These are phyloP conservation scores for Pao palembangensis DNA, from an alignment of 2,113 vertebrate genomes.

Conservation along the genomic window DNA sequence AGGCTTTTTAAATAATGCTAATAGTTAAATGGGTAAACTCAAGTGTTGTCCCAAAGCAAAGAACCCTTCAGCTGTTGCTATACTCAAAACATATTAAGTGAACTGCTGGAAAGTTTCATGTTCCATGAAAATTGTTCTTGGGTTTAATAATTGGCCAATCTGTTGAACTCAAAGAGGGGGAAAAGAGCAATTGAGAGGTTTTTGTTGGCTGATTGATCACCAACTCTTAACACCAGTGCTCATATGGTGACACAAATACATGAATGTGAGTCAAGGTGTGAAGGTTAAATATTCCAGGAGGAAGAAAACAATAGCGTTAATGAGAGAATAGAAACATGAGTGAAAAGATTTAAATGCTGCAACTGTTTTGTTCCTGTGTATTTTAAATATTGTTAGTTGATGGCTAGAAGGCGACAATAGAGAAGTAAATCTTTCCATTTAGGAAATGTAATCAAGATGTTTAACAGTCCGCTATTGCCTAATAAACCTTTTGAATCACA, in stretches of 20 bases:
- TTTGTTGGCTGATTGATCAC: constrained; percentile 32
- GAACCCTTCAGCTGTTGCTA: neutral
- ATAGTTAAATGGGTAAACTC: neutral
- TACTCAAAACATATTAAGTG: constrained; percentile 8
- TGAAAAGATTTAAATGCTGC: no score
- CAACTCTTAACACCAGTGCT: constrained; percentile 30
- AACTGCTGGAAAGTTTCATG: constrained; percentile 9
- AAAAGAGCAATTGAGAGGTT: constrained; percentile 20
- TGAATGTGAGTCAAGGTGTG: neutral
- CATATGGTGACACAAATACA: neutral
- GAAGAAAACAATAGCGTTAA: no score
- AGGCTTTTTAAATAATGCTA: constrained; percentile 16
- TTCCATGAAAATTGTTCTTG: constrained; percentile 3
- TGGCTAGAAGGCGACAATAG: neutral
- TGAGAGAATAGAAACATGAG: no score
- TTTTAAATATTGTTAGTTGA: neutral
- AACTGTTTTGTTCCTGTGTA: no score
- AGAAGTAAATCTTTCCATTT: constrained; percentile 1
- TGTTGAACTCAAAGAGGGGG: constrained; percentile 2
- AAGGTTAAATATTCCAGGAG: neutral
- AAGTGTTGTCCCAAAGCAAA: constrained; percentile 2
- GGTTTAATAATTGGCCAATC: constrained; percentile 27
- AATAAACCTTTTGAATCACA: no score
- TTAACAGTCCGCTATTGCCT: neutral
- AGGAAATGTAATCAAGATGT: constrained; percentile 16